phyloP scores from a whole-genome alignment of 2,888 invertebrate species.

The Biston betularia region DNA sequence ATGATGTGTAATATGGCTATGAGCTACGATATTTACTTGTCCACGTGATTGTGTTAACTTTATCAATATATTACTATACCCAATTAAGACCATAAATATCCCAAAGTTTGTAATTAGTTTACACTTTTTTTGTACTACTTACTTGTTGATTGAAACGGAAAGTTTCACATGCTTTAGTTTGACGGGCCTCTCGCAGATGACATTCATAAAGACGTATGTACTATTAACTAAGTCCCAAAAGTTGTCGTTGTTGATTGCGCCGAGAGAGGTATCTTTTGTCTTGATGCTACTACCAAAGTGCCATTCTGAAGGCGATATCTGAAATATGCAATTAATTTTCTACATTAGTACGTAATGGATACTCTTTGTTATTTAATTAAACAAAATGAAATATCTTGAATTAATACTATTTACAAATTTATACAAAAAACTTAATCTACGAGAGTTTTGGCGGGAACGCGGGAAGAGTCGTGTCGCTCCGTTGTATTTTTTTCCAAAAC shows the following conservation, averaged over 20 bases:
- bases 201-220: slow-evolving; percentile 68
- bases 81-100: neutral
- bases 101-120: slow-evolving; percentile 4
- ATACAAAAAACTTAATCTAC: no score
- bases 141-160: slow-evolving; percentile 62
- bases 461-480: no score
- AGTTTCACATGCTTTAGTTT: slow-evolving; percentile 57
- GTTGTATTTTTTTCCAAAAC: no score
- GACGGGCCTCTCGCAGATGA: slow-evolving; percentile 74
- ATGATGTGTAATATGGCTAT: no score
- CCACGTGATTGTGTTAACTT: neutral
- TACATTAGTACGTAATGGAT: neutral
- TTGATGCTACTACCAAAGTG: slow-evolving; percentile 52
- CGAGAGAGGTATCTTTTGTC: slow-evolving; percentile 53
- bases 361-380: no score
- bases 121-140: slow-evolving; percentile 49
- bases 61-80: neutral
- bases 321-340: slow-evolving; percentile 26
- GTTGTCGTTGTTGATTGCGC: slow-evolving; percentile 58
- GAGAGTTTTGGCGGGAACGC: no score
- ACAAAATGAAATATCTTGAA: no score
- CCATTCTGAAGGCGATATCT: slow-evolving; percentile 63
- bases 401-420: no score
- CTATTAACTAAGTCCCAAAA: slow-evolving; percentile 72
- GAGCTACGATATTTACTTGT: no score